Evolutionary conservation across 2,113 vertebrate genomes (phyloP).

Genomic region (Channa maculata): DNA sequence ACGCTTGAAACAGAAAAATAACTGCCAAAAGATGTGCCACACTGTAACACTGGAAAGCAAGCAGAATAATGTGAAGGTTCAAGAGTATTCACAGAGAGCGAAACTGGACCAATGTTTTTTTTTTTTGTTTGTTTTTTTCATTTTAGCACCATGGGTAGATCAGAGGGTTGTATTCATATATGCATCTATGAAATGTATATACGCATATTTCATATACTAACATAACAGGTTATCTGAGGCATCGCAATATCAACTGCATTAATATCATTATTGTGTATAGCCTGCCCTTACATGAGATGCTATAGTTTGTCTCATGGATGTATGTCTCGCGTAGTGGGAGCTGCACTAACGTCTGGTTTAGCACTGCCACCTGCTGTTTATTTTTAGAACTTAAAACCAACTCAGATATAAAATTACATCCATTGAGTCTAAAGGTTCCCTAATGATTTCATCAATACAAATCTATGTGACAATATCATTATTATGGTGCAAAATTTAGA

Average conservation of each 20-base stretch:
- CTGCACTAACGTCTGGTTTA: conserved; percentile 47
- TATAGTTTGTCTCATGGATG: neutral
- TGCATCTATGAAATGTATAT: no score
- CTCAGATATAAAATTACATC: no score
- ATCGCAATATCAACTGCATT: neutral
- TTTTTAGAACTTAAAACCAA: conserved; percentile 7
- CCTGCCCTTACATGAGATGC: neutral
- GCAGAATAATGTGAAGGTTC: no score
- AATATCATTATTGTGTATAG: neutral
- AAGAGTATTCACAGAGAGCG: no score
- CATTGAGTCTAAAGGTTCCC: no score
- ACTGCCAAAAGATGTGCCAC: conserved; percentile 26
- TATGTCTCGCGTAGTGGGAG: neutral
- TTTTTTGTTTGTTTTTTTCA: neutral
- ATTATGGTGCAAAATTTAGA: no score
- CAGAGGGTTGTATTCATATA: neutral
- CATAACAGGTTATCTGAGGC: neutral
- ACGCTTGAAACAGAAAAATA: conserved; percentile 8
- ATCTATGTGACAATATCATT: no score
- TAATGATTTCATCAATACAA: no score
- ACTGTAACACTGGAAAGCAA: neutral
- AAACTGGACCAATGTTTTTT: neutral
- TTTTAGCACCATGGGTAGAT: neutral
- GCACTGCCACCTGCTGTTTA: conserved; percentile 73
- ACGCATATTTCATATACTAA: no score